These are phyloP conservation scores for Solenopsis invicta DNA, from an alignment of 1,140 invertebrate genomes.

Conservation along the genomic window DNA sequence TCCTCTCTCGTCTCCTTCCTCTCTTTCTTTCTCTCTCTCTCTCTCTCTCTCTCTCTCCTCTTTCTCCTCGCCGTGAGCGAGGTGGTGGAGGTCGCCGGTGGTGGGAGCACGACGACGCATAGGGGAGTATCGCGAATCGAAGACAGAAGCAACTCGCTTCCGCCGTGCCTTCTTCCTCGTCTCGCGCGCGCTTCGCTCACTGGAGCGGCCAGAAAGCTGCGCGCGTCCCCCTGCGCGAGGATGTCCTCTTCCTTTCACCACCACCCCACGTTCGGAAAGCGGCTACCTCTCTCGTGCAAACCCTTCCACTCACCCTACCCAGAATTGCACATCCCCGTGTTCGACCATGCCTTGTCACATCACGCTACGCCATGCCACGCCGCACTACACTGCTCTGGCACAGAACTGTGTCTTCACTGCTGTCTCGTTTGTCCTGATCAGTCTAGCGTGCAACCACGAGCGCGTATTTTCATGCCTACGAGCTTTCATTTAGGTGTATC, in stretches of 20 bases:
- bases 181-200: slow-evolving; percentile 43
- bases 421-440: slow-evolving; percentile 42
- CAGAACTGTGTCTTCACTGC: slow-evolving; percentile 22
- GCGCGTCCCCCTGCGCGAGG: slow-evolving; percentile 59
- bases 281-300: slow-evolving; percentile 9
- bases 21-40: slow-evolving; percentile 33
- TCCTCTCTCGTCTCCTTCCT: slow-evolving; percentile 33
- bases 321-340: slow-evolving; percentile 36
- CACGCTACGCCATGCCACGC: slow-evolving; percentile 21
- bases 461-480: neutral
- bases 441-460: slow-evolving; percentile 6
- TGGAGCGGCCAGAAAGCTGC: slow-evolving; percentile 57
- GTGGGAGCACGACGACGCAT: slow-evolving; percentile 58
- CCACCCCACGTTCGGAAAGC: slow-evolving; percentile 45
- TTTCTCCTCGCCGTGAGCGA: slow-evolving; percentile 22
- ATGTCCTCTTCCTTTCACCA: slow-evolving; percentile 60
- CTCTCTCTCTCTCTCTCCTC: slow-evolving; percentile 25
- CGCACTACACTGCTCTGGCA: neutral
- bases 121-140: slow-evolving; percentile 58
- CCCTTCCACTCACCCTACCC: slow-evolving; percentile 25
- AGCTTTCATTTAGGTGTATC: neutral
- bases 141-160: slow-evolving; percentile 57
- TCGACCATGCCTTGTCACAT: slow-evolving; percentile 33
- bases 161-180: slow-evolving; percentile 24
- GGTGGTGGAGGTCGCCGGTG: slow-evolving; percentile 17